phyloP scores from a whole-genome alignment of 2,113 vertebrate genomes.

The Aegotheles bennettii region DNA sequence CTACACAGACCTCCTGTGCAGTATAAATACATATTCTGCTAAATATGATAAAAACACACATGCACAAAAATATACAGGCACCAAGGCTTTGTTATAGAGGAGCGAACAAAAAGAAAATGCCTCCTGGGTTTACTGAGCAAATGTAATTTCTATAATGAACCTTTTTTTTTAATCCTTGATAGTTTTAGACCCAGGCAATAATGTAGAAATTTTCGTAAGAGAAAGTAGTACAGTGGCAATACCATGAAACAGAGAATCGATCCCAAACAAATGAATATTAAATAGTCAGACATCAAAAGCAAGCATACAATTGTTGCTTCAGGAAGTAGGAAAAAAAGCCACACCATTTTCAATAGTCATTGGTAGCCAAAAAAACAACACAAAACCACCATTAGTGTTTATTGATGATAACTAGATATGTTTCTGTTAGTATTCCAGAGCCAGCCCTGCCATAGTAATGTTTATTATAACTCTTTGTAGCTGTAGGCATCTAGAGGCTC shows the following conservation, averaged over 20 bases:
- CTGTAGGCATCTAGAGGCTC: constrained; percentile 65
- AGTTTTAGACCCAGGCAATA: constrained; percentile 46
- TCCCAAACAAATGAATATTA: constrained; percentile 52
- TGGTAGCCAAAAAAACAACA: constrained; percentile 46
- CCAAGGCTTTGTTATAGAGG: constrained; percentile 55
- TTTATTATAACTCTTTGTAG: constrained; percentile 63
- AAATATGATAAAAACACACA: constrained; percentile 5
- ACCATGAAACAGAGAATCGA: constrained; percentile 26
- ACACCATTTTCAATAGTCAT: constrained; percentile 56
- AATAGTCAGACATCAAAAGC: constrained; percentile 18
- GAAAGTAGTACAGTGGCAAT: neutral
- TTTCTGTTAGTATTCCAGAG: constrained; percentile 60
- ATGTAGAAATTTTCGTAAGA: constrained; percentile 17
- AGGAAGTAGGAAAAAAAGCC: neutral
- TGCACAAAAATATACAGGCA: constrained; percentile 10
- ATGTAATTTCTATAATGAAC: constrained; percentile 74
- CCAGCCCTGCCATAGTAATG: constrained; percentile 30
- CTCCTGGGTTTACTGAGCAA: constrained; percentile 69
- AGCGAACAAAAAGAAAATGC: constrained; percentile 62
- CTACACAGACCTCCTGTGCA: constrained; percentile 13
- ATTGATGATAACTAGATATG: constrained; percentile 57
- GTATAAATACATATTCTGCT: constrained; percentile 55
- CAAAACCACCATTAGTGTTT: constrained; percentile 58
- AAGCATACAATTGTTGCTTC: constrained; percentile 44
- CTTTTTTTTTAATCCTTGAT: constrained; percentile 34